Conservation (phyloP, 2,113 vertebrate genomes). For the Pandion haliaetus region DNA sequence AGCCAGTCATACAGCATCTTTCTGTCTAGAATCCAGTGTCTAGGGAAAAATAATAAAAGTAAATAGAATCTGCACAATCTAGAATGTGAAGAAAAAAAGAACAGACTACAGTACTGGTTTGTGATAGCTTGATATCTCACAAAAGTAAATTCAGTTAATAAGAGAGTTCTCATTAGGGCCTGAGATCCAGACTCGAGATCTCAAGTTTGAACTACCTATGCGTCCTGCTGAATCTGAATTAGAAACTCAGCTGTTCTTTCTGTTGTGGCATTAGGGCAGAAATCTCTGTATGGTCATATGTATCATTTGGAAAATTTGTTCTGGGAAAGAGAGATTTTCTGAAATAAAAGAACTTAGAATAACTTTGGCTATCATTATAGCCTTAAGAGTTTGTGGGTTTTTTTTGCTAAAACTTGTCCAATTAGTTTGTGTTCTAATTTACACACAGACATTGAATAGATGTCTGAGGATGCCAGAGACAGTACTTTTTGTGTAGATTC, state of each 20-base stretch:
- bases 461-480: background rate
- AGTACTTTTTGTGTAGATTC: background rate
- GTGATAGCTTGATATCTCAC: background rate
- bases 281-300: background rate
- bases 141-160: background rate
- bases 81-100: background rate
- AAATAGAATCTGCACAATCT: background rate
- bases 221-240: background rate
- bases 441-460: background rate
- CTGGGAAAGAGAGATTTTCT: background rate
- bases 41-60: background rate
- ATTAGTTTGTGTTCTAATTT: background rate
- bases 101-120: background rate
- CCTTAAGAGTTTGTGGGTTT: background rate
- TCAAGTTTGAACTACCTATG: background rate
- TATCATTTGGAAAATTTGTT: background rate
- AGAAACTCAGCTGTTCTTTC: background rate
- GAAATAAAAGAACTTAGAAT: background rate
- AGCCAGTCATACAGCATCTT: background rate
- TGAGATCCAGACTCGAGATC: background rate
- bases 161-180: background rate
- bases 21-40: background rate
- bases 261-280: background rate
- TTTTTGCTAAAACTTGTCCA: background rate
- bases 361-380: background rate